These are phyloP conservation scores for Jaculus jaculus DNA, from an alignment of 2,113 vertebrate genomes.

Conservation along the genomic window DNA sequence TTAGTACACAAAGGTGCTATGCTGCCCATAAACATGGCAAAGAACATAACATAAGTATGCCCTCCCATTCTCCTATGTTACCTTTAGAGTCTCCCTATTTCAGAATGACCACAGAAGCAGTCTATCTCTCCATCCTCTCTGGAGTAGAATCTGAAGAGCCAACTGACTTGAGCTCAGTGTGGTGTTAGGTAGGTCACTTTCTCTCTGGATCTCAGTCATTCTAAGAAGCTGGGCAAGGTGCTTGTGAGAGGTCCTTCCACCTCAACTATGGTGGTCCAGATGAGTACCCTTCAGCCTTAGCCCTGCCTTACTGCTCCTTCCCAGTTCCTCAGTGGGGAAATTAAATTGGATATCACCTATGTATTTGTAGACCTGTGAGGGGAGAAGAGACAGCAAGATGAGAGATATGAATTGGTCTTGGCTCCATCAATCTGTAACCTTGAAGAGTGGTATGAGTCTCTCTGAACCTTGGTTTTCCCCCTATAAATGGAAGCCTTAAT, in stretches of 20 bases:
- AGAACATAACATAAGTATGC: background rate
- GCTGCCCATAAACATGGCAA: background rate
- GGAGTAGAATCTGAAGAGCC: background rate
- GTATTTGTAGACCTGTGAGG: fast-evolving
- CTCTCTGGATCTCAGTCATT: background rate
- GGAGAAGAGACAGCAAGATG: background rate
- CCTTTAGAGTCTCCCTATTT: background rate
- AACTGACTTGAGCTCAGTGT: background rate
- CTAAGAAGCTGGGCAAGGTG: background rate
- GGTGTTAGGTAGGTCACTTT: background rate
- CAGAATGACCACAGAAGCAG: background rate
- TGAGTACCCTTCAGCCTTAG: background rate
- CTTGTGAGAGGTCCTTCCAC: too few relatives aligned
- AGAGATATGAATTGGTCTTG: background rate
- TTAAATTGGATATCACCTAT: fast-evolving
- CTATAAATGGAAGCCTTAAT: background rate
- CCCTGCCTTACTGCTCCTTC: background rate
- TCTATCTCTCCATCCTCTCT: background rate
- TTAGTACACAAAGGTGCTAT: fast-evolving
- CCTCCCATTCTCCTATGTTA: background rate
- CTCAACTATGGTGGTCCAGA: background rate
- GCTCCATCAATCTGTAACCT: background rate
- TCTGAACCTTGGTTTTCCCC: background rate
- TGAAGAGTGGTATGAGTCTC: background rate
- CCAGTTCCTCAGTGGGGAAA: background rate